Base-by-base conservation (phyloP, 2,113 vertebrate species). In the Girardinichthys multiradiatus region DNA sequence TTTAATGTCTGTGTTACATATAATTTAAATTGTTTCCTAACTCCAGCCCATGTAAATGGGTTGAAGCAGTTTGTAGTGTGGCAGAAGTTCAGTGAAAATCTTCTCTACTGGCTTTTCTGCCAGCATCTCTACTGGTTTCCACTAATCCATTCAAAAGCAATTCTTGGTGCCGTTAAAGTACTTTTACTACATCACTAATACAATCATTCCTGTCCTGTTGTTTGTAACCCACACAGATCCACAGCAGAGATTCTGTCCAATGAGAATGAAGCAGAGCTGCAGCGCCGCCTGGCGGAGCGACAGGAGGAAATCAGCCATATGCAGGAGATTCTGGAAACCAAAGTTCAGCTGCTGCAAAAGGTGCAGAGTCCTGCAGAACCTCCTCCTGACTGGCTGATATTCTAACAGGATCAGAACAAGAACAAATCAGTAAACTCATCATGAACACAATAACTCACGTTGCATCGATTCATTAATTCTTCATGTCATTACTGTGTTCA, bases 301-400 rank as follows among this genome's bases (percentile, higher is more conserved):
- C 95, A 96, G 88, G 92, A 94, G 76, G 95, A 97, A 80, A 95
- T 95, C 0, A 92, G 94, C 70, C 95, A 96, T 0, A 94, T 94
- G 65, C 95, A 95, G 0, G 95, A 96, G 70, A 86, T 95, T 74
- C 93, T 97, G 78, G 92, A 96, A 68, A 94, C 93, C 80, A 96
- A 97, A 90, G 95, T 96, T 37, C 95, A 95, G 84, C 94, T 95
- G 69, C 93, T 98, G 62, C 96, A 97, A 54, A 94, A 97, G 95
- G 97, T 97, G 80, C 11, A 54, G 2, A n/a, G 27, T 37, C 42
- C 2, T 17, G 11, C 21, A 68, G 4, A 48, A 42, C n/a, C 70
- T 9, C 4, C 10, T 9, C 29, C 58, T n/a, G 26, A 37, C 1
- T 15, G 29, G 33, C 45, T 42, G 35, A 35, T 35, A 35, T 7